Conservation (phyloP, 35 echinoderm and acorn worm species). For the Ophiothrix spiculata region DNA sequence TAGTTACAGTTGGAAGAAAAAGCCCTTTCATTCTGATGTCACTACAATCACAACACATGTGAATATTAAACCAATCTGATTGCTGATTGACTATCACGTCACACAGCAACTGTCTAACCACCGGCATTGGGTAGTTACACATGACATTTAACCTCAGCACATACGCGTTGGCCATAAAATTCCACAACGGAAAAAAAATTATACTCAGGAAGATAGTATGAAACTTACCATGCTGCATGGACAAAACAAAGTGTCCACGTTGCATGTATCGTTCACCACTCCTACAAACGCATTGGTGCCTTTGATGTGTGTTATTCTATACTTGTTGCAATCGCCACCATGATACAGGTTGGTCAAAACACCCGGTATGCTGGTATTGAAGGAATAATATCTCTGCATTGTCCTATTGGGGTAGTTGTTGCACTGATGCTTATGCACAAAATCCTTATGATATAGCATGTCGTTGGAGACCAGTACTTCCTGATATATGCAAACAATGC, state of each 20-base stretch:
- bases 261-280: conserved; percentile 92
- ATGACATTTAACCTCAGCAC: too few relatives aligned
- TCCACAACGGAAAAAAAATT: too few relatives aligned
- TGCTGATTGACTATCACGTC: too few relatives aligned
- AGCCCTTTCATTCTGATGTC: too few relatives aligned
- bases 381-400: conserved; percentile 87
- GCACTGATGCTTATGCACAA: conserved; percentile 90
- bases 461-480: conserved; percentile 95
- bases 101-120: too few relatives aligned
- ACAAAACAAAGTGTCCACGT: conserved; percentile 85
- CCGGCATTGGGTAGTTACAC: too few relatives aligned
- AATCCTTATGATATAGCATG: conserved; percentile 85
- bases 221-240: conserved; percentile 98
- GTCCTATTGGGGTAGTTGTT: conserved; percentile 89
- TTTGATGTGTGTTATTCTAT: conserved; percentile 75
- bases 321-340: conserved; percentile 86
- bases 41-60: too few relatives aligned
- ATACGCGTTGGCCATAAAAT: too few relatives aligned
- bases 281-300: conserved; percentile 94
- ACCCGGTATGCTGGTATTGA: conserved; percentile 89
- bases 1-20: too few relatives aligned
- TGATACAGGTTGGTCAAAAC: conserved; percentile 79
- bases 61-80: too few relatives aligned
- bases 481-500: conserved; percentile 40
- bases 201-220: too few relatives aligned